A percentile compares a stretch with the other conserved stretches of the same genome.
These are phyloP conservation scores for Flexamia atlantica DNA, from an alignment of 2,888 invertebrate species.

Conservation along the genomic window DNA sequence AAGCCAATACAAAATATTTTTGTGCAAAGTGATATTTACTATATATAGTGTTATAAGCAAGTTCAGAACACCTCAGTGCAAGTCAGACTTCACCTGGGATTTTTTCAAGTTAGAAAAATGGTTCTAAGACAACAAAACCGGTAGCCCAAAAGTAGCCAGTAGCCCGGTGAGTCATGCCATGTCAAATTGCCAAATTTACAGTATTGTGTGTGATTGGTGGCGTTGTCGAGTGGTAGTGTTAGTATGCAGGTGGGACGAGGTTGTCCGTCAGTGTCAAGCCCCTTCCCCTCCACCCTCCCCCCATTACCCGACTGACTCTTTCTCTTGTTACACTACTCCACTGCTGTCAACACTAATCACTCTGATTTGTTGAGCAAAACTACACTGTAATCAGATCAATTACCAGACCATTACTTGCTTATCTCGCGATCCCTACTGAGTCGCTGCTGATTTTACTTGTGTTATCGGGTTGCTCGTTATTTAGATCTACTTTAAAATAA, in stretches of 20 bases:
- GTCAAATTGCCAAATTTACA: constrained; percentile 54
- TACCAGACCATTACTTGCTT: constrained; percentile 9
- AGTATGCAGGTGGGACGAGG: constrained; percentile 17
- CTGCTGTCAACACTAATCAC: constrained; percentile 34
- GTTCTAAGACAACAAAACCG: not conserved
- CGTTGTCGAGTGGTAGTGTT: constrained; percentile 20
- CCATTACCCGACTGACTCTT: not conserved
- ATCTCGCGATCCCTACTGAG: not conserved
- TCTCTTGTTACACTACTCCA: not conserved
- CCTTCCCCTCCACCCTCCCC: not conserved
- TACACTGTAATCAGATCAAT: constrained; percentile 23
- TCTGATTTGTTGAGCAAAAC: constrained; percentile 17
- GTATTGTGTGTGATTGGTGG: constrained; percentile 46
- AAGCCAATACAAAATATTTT: too few relatives aligned
- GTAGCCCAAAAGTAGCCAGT: not conserved
- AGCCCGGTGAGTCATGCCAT: constrained; percentile 16
- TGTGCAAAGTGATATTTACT: too few relatives aligned
- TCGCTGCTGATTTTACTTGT: not conserved
- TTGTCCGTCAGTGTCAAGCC: constrained; percentile 6
- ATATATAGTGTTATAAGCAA: too few relatives aligned
- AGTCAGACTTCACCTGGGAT: too few relatives aligned
- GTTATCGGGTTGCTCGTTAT: too few relatives aligned
- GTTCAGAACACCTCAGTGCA: too few relatives aligned
- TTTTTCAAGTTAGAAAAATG: not conserved
- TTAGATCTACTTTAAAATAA: too few relatives aligned